phyloP scores from a whole-genome alignment of 1,140 invertebrate species.

The Belonocnema kinseyi region DNA sequence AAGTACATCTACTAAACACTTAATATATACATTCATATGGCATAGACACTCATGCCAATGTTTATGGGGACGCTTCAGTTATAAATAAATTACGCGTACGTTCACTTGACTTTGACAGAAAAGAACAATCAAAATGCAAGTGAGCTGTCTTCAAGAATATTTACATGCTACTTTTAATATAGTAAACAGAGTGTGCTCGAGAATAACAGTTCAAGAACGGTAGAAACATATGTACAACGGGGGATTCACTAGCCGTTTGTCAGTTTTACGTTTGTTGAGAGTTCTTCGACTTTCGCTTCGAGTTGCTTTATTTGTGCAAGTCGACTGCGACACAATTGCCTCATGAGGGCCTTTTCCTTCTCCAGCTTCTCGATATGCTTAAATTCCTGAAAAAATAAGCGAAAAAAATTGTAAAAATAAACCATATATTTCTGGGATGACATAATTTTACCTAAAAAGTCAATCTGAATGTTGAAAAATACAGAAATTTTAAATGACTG shows the following conservation, averaged over 20 bases:
- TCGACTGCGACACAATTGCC: constrained; percentile 56
- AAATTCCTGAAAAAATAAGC: constrained; percentile 50
- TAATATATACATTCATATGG: too few species aligned
- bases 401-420: constrained; percentile 26
- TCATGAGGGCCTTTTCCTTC: constrained; percentile 59
- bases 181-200: background rate
- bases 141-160: background rate
- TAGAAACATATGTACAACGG: background rate
- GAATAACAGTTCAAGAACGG: background rate
- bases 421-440: background rate
- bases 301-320: constrained; percentile 53
- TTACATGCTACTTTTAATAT: background rate
- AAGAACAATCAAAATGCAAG: background rate
- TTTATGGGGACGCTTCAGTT: background rate
- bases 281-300: constrained; percentile 48
- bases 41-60: background rate
- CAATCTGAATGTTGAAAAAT: too few species aligned
- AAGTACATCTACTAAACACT: too few species aligned
- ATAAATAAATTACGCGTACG: constrained; percentile 1
- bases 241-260: background rate
- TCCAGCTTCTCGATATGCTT: constrained; percentile 55
- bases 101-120: background rate
- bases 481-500: too few species aligned
- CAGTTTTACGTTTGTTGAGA: background rate
- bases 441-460: too few species aligned